Evolutionary conservation across 2,113 vertebrate species (phyloP), one percentile per base, ranked within the genome.

Genomic region (Danio rerio): DNA sequence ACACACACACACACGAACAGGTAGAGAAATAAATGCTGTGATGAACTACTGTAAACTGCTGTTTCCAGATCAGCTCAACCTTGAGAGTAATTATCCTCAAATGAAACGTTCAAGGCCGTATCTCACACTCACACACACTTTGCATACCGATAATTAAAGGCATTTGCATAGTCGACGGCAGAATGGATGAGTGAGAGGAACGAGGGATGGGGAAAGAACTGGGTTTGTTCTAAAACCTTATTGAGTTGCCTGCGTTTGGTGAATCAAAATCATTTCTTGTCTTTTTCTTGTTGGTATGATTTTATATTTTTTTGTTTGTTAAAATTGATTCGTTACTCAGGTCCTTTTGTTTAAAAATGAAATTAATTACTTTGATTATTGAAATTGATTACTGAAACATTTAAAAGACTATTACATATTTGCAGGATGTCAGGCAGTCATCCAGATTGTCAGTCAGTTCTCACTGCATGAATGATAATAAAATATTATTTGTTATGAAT

Each of bases 1-100:
- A 31, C 31, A 31, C 31, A 31, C 31, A 31, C 31, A 31, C 31
- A 31, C 31, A 31, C 31, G 56, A 9, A 58, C n/a, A 61, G n/a
- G 53, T 47, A 11, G 66, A 70, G 65, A 21, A 63, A 16, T 62
- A 31, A 31, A 31, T 52, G 49, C 11, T 77, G 42, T 45, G 74
- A 77, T 77, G 74, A 52, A 50, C 45, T 20, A 52, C 75, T n/a
- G 45, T 77, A 63, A 77, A 50, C 59, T 52, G 59, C 52, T 71
- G 53, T 81, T 77, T 77, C 10, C 58, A 63, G 58, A 50, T 77
- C 75, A 77, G 13, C 75, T 7, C 58, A 77, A 62, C 75, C 75
- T 77, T 77, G 58, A 77, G 75, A 21, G 20, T 77, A 77, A 63
- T 77, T 77, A 77, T 77, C 74, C 45, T 77, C 75, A 16, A 50